Evolutionary conservation across 2,113 vertebrate species (phyloP).

Genomic region (Hyperoodon ampullatus): DNA sequence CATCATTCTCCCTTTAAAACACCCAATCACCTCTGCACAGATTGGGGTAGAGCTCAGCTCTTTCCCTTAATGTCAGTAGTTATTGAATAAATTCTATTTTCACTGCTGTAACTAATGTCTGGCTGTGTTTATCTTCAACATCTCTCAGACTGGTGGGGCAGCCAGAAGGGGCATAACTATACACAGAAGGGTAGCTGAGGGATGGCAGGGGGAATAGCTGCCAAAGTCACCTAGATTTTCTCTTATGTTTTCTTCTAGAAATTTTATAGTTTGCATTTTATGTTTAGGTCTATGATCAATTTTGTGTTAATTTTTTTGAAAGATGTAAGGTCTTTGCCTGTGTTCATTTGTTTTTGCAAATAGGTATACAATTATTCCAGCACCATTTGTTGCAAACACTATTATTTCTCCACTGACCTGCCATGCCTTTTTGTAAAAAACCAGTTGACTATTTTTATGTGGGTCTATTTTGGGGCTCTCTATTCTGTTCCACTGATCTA

Average conservation of each 20-base stretch:
- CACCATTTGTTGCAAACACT: neutral
- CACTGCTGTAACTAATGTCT: neutral
- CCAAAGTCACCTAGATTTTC: neutral
- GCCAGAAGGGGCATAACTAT: neutral
- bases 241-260: neutral
- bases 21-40: neutral
- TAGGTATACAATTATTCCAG: neutral
- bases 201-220: neutral
- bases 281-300: neutral
- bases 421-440: neutral
- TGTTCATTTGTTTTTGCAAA: no score
- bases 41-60: neutral
- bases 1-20: neutral
- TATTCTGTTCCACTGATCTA: neutral
- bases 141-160: neutral
- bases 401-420: neutral
- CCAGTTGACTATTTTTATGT: neutral
- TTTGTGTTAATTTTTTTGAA: conserved; percentile 5
- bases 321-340: neutral
- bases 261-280: neutral
- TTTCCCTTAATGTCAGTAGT: neutral
- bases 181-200: neutral
- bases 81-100: neutral
- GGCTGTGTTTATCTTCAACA: neutral
- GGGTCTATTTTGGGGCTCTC: neutral